Conservation (phyloP, 1,140 invertebrate species). For the Periplaneta americana region DNA sequence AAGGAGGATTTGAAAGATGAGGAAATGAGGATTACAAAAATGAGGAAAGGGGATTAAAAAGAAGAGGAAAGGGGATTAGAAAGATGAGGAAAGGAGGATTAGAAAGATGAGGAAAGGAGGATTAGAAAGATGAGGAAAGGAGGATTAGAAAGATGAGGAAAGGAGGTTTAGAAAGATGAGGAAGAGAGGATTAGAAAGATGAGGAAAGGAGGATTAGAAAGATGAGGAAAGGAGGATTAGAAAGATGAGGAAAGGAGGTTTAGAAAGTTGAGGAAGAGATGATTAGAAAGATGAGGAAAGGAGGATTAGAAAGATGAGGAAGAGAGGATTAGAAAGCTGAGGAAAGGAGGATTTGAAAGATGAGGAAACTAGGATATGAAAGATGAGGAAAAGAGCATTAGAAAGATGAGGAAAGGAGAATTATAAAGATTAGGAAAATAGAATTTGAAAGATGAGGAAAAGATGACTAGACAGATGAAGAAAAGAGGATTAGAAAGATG, state of each 20-base stretch:
- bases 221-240: no score
- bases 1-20: no score
- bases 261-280: no score
- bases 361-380: not conserved
- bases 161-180: not conserved
- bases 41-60: not conserved
- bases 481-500: not conserved
- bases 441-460: not conserved
- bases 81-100: no score
- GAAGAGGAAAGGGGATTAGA: no score
- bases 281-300: not conserved
- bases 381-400: not conserved
- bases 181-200: not conserved
- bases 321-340: not conserved
- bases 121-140: no score
- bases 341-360: not conserved
- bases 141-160: no score
- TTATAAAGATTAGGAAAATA: not conserved
- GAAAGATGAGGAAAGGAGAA: not conserved
- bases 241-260: no score
- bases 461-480: not conserved
- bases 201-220: no score
- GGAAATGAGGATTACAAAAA: not conserved
- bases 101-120: no score
- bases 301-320: not conserved